Evolutionary conservation across 2,888 invertebrate species (phyloP).

Genomic region (Terebella lapidaria): DNA sequence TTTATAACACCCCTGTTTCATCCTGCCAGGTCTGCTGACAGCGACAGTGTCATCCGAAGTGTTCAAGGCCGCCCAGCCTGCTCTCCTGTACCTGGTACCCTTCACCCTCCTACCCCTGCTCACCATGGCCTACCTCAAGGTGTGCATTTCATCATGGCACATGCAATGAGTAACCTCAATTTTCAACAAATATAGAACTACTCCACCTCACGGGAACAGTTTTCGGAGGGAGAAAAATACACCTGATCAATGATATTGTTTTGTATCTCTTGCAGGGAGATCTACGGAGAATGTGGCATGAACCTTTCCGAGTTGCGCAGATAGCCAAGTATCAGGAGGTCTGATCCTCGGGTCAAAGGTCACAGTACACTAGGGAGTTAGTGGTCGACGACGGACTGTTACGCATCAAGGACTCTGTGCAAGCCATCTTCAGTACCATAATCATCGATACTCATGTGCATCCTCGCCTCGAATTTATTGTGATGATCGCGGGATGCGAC

Average conservation of each 20-base stretch:
- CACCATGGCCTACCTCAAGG: conserved; percentile 97
- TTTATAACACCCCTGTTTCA: no score
- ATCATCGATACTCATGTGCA: no score
- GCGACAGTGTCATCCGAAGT: conserved; percentile 96
- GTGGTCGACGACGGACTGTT: no score
- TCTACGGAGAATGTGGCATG: conserved; percentile 95
- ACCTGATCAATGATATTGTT: neutral
- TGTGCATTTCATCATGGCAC: conserved; percentile 45
- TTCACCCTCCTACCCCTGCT: conserved; percentile 92
- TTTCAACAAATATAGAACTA: no score
- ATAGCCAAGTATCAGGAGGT: conserved; percentile 46
- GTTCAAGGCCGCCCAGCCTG: conserved; percentile 97
- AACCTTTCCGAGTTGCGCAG: conserved; percentile 45
- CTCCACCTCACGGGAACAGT: no score
- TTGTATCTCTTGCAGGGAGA: conserved; percentile 74
- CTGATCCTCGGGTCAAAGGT: no score
- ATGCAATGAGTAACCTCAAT: no score
- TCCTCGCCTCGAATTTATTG: no score
- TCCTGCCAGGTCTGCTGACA: conserved; percentile 67
- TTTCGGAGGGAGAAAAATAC: neutral
- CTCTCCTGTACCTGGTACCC: conserved; percentile 92
- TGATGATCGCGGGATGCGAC: no score
- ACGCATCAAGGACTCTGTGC: no score
- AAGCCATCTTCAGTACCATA: no score
- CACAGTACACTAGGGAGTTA: no score